These are phyloP conservation scores for Gasterosteus nipponicus DNA, from an alignment of 2,113 vertebrate species.

Conservation along the genomic window DNA sequence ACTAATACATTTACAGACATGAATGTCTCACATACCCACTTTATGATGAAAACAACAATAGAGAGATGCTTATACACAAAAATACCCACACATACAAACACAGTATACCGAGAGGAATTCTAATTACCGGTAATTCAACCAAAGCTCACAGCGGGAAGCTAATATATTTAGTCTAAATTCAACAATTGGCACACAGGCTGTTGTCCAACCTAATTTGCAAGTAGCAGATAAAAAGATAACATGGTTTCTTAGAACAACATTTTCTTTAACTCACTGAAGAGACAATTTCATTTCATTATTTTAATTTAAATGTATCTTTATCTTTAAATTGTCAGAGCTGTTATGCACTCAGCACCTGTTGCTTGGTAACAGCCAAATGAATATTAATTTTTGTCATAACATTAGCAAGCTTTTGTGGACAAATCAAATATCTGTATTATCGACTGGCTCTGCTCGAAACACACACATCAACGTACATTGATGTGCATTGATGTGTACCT, in stretches of 20 bases:
- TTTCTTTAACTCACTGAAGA: slow-evolving; percentile 15
- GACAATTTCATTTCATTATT: slow-evolving; percentile 30
- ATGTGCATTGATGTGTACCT: background rate
- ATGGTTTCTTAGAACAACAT: slow-evolving; percentile 9
- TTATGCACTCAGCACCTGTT: slow-evolving; percentile 59
- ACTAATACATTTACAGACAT: slow-evolving; percentile 8
- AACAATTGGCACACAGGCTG: slow-evolving; percentile 25
- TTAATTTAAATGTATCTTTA: background rate
- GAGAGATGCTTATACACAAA: slow-evolving; percentile 1
- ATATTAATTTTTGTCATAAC: slow-evolving; percentile 52
- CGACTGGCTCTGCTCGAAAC: background rate
- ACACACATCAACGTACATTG: background rate
- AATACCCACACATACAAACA: slow-evolving; percentile 4
- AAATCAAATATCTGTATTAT: slow-evolving; percentile 26
- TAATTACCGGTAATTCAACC: slow-evolving; percentile 50
- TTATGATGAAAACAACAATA: background rate
- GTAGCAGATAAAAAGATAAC: slow-evolving; percentile 10
- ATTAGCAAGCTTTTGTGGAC: slow-evolving; percentile 31
- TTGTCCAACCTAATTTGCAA: slow-evolving; percentile 31
- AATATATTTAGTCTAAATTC: slow-evolving; percentile 45
- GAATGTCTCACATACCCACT: slow-evolving; percentile 13
- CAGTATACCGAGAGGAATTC: slow-evolving; percentile 32
- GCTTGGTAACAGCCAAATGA: slow-evolving; percentile 64
- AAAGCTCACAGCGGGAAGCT: slow-evolving; percentile 45
- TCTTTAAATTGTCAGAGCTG: slow-evolving; percentile 29